A percentile compares a stretch with the other conserved stretches of the same genome.
Conservation (phyloP, 2,888 invertebrate species). For the Hydrotaea diabolus region DNA sequence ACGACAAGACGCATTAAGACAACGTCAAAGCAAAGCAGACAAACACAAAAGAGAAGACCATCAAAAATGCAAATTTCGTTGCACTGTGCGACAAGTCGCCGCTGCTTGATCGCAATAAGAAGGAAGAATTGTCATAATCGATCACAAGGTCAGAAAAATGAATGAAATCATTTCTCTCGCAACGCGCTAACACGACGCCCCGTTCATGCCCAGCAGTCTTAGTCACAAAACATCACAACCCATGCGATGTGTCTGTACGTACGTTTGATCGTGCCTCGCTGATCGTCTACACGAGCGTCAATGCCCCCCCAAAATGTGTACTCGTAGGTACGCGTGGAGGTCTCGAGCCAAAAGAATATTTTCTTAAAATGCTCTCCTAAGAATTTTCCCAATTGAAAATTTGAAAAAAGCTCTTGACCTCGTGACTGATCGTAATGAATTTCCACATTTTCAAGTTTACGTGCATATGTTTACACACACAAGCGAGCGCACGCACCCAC, state of each 20-base stretch:
- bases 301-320: neutral
- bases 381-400: conserved; percentile 1
- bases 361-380: neutral
- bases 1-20: too few species aligned
- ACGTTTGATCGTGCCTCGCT: neutral
- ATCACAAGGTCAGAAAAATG: conserved; percentile 39
- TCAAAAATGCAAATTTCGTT: neutral
- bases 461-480: neutral
- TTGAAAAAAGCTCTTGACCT: conserved; percentile 58
- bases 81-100: too few species aligned
- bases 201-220: neutral
- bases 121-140: conserved; percentile 22
- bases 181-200: conserved; percentile 20
- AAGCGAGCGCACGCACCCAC: neutral
- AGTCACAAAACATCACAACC: neutral
- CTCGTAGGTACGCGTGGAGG: neutral
- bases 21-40: too few species aligned
- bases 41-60: too few species aligned
- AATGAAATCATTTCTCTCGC: conserved; percentile 44
- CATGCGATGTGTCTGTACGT: too few species aligned
- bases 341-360: neutral
- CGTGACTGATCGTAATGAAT: conserved; percentile 35
- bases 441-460: neutral
- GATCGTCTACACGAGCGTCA: neutral
- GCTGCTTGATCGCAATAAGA: neutral